Evolutionary conservation across 2,888 invertebrate genomes (phyloP).

Genomic region (Brachyptera risi): DNA sequence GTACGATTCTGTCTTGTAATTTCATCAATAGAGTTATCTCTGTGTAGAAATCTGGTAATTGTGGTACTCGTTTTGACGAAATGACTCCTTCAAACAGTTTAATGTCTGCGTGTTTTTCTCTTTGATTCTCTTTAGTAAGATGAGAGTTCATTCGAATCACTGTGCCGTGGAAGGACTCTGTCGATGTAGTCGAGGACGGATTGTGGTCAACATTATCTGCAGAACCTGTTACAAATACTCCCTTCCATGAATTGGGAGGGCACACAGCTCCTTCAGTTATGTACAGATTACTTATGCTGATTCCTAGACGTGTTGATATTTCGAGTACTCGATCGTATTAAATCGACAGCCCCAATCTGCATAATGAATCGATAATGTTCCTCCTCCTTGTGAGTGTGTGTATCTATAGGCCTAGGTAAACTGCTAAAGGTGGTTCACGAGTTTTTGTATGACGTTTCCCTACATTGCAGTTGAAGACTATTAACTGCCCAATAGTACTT

Average conservation of each 20-base stretch:
- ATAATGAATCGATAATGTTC: not conserved
- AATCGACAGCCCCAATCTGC: not conserved
- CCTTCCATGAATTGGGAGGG: not conserved
- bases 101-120: not conserved
- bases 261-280: not conserved
- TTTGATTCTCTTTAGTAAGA: not conserved
- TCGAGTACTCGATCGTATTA: not conserved
- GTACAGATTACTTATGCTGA: not conserved
- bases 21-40: not conserved
- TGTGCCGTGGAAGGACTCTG: conserved; percentile 8
- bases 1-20: not conserved
- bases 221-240: not conserved
- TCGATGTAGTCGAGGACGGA: conserved; percentile 5
- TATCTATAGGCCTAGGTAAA: not conserved
- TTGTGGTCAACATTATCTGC: conserved; percentile 5
- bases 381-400: not conserved
- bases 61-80: not conserved
- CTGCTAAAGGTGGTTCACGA: not conserved
- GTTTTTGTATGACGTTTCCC: not conserved
- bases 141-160: not conserved
- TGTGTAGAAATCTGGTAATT: not conserved
- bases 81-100: not conserved
- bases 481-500: not conserved
- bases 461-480: not conserved
- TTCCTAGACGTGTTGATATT: not conserved